phyloP scores from a whole-genome alignment of 2,113 vertebrate species.

The Carassius gibelio region DNA sequence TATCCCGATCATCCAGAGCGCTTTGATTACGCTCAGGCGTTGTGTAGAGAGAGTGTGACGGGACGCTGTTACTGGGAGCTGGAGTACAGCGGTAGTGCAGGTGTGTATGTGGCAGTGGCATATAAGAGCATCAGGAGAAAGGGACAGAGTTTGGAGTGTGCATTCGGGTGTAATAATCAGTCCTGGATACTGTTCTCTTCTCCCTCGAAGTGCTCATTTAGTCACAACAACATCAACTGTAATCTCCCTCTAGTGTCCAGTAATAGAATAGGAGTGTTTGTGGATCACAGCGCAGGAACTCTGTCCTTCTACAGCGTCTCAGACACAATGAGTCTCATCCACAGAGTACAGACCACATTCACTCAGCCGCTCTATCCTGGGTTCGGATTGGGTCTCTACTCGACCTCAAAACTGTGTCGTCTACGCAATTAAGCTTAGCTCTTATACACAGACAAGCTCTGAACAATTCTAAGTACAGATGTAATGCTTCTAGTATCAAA shows the following conservation, averaged over 20 bases:
- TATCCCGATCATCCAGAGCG: not conserved
- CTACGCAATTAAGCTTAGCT: not conserved
- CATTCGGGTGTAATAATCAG: not conserved
- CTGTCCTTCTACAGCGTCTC: too few relatives aligned
- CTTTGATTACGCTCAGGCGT: not conserved
- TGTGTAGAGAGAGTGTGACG: not conserved
- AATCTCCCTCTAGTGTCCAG: not conserved
- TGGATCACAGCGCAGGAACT: not conserved
- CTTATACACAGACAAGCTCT: not conserved
- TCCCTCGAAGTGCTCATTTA: not conserved
- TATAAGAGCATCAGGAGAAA: slow-evolving; percentile 26
- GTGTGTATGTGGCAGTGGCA: not conserved
- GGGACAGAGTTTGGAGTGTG: not conserved
- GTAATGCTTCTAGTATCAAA: not conserved
- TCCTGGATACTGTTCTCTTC: not conserved
- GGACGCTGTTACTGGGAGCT: slow-evolving; percentile 20
- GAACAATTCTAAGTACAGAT: not conserved
- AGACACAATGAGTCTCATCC: not conserved
- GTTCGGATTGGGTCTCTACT: not conserved
- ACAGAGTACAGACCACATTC: not conserved
- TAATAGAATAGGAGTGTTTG: not conserved
- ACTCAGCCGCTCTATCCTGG: not conserved
- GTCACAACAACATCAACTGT: not conserved
- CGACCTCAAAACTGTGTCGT: not conserved
- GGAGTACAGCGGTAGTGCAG: not conserved